Evolutionary conservation across 2,113 vertebrate genomes (phyloP), one percentile per base, ranked within the genome.

Genomic region (Nibea coibor): DNA sequence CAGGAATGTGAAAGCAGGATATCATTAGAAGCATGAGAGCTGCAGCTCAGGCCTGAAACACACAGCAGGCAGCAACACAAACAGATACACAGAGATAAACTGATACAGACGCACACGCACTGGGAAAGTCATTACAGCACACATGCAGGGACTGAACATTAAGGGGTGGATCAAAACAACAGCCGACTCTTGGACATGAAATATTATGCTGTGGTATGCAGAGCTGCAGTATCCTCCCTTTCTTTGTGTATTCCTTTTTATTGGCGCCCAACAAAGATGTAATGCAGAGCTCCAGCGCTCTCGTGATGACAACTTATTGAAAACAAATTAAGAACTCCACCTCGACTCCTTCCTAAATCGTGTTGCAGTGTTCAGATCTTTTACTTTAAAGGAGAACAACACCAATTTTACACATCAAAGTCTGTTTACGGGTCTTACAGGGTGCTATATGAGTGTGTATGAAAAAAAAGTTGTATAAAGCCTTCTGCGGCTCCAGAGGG

Each of bases 1-100:
- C 74, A 90, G 88, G 92, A 94, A 94, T 94, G 94, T 61, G 73
- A 91, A 80, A 82, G 86, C 83, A 87, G 93, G 91, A 93, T 93
- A 92, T 93, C 87, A 89, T 94, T 93, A 91, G 81, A 90, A 73
- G 56, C 57, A 61, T 57, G 78, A 72, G 81, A 90, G 91, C 87
- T 83, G 81, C 75, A 68, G 82, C 62, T 62, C 66, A 53, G 73
- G 80, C 83, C 86, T 78, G 72, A 84, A 71, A 82, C 87, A 57
- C 89, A 81, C 87, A 90, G 78, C 76, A 77, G 90, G 85, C 78
- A 68, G 66, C 80, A 42, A 84, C 10, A 0, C 75, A 78, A 63
- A 89, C 80, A 80, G n/a, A 88, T 2, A 74, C 65, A 78, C 59
- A 9, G 14, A 80, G 50, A 81, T 63, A 63, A 53, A 84, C 47